A percentile compares a stretch with the other conserved stretches of the same genome.
phyloP scores from a whole-genome alignment of 2,113 vertebrate species.

The Burhinus bistriatus region DNA sequence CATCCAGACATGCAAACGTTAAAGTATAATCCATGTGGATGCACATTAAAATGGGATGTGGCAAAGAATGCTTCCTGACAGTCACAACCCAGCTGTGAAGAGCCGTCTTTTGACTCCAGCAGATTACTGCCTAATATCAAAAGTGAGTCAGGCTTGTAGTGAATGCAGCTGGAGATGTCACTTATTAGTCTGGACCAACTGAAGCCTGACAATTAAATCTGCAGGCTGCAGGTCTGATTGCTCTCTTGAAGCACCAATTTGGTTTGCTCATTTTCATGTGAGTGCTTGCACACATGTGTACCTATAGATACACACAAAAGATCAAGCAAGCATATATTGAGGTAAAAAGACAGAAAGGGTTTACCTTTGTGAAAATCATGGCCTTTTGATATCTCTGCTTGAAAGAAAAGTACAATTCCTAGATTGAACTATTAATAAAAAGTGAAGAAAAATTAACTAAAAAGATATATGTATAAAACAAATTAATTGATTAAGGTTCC shows the following conservation, averaged over 20 bases:
- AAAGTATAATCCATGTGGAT: background rate
- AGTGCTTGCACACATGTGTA: background rate
- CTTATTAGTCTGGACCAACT: background rate
- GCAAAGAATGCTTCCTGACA: background rate
- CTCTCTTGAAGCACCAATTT: background rate
- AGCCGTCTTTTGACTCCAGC: background rate
- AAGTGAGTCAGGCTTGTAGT: background rate
- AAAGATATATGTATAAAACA: background rate
- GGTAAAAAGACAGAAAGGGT: background rate
- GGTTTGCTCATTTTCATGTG: background rate
- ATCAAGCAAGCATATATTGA: background rate
- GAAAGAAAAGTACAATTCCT: background rate
- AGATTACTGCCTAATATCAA: background rate
- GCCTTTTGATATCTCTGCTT: background rate
- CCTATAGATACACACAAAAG: background rate
- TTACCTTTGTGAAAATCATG: background rate
- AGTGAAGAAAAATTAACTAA: background rate
- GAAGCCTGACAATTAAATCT: background rate
- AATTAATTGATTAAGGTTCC: background rate
- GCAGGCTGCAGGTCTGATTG: background rate
- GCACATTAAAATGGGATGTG: background rate
- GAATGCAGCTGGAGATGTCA: background rate
- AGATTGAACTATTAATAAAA: background rate
- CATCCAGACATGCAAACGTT: background rate
- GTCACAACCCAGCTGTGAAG: background rate